phyloP scores from a whole-genome alignment of 23 tunicate genomes.

The Diplosoma virens region DNA sequence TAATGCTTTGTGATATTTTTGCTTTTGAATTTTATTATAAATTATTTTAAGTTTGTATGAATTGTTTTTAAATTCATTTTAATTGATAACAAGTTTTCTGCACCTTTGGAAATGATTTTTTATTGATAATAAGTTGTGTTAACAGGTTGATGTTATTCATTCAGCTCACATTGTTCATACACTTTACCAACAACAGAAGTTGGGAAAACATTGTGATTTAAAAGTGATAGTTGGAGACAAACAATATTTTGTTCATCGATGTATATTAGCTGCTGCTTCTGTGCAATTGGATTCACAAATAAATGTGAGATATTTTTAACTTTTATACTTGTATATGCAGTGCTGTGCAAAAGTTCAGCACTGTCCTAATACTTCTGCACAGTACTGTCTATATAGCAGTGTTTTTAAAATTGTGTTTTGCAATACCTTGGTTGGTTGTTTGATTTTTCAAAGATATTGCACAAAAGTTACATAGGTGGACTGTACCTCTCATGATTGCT shows the following conservation, averaged over 20 bases:
- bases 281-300: constrained; percentile 75
- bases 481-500: no score
- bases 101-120: background rate
- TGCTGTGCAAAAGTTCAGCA: no score
- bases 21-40: background rate
- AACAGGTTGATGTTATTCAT: constrained; percentile 73
- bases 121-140: background rate
- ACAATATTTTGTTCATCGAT: constrained; percentile 79
- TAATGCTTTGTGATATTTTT: no score
- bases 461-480: no score
- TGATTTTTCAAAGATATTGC: no score
- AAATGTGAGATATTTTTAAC: constrained; percentile 40
- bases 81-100: background rate
- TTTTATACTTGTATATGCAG: no score
- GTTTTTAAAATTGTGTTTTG: no score
- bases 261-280: constrained; percentile 80
- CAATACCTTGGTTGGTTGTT: no score
- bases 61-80: background rate
- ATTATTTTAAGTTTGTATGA: background rate
- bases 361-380: background rate
- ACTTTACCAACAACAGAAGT: constrained; percentile 72
- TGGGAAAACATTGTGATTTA: constrained; percentile 82
- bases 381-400: background rate
- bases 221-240: constrained; percentile 85
- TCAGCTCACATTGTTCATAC: constrained; percentile 81